These are phyloP conservation scores for Oryctes rhinoceros DNA, from an alignment of 1,140 invertebrate genomes.

Conservation along the genomic window DNA sequence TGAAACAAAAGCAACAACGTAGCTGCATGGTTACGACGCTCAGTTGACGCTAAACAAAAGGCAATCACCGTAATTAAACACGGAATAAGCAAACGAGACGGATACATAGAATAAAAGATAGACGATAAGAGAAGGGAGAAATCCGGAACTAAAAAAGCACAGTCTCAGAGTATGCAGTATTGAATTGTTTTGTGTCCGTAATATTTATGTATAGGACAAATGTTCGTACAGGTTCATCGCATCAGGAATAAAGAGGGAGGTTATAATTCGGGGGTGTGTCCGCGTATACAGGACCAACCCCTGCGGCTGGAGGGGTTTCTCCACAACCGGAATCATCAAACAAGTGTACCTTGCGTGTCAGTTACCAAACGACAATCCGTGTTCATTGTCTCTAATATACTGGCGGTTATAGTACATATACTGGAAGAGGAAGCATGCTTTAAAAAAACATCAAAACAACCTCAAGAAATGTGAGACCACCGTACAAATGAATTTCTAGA, in stretches of 20 bases:
- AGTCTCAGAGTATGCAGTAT: background rate
- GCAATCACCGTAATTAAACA: constrained; percentile 19
- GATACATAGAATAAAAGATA: background rate
- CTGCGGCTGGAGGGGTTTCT: constrained; percentile 42
- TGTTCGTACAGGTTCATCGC: constrained; percentile 42
- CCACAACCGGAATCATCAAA: constrained; percentile 41
- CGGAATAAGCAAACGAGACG: constrained; percentile 1
- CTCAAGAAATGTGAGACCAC: background rate
- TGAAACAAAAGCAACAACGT: constrained; percentile 10
- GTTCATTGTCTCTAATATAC: constrained; percentile 34
- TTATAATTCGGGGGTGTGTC: constrained; percentile 43
- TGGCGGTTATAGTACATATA: background rate
- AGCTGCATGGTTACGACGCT: background rate
- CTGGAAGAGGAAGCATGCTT: background rate
- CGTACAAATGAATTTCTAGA: background rate
- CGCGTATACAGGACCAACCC: constrained; percentile 42
- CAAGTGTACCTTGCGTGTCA: constrained; percentile 45
- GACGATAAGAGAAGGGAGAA: background rate
- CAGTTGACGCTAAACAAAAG: constrained; percentile 24
- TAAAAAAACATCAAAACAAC: constrained; percentile 14
- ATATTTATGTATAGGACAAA: constrained; percentile 15
- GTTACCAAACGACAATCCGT: constrained; percentile 42
- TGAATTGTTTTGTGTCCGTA: constrained; percentile 17
- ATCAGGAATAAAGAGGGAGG: constrained; percentile 35
- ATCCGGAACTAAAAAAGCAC: background rate